Evolutionary conservation across 2,797 vertebrate species (phyloP), one percentile per base, ranked within the genome.

Genomic region (Acomys russatus): DNA sequence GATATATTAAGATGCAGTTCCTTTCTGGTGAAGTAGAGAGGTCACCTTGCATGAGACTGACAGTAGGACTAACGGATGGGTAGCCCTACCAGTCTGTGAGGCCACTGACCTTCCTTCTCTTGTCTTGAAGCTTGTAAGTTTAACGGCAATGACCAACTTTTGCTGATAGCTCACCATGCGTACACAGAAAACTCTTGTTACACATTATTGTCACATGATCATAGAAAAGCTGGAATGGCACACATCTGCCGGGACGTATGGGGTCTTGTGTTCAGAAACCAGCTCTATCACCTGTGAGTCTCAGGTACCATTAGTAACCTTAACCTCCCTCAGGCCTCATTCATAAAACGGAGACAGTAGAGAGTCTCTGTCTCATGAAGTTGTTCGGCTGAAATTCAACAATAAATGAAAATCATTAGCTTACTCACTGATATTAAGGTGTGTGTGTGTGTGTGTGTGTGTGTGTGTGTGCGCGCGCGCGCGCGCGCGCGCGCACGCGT

Each of bases 171-270:
- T 49, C 3, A 6, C 8, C 3, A 2, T 3, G 9, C 38, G 4
- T 6, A 49, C 28, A 3, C 35, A 3, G 18, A 44, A 85, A 51
- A 20, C 10, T 54, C 8, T 1, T 0, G 0, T 18, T 15, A 1
- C 0, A 0, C 12, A 1, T 18, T 59, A 1, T 18, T 59, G 44
- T 49, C 82, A 8, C 0, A 8, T 0, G 11, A 25, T 1, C 0
- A 33, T 4, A 22, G 9, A 44, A 66, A 44, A 20, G 25, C 30
- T 30, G 3, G 0, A 0, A 11, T 17, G 61, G 44, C 9, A 0
- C 7, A 9, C 49, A 6, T 4, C 1, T 1, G 59, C 25, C 35
- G 61, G 82, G 33, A 20, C 4, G 0, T 6, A 2, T 33, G 70
- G n/a, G 82, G 4, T 0, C 1, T 1, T 14, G 90, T 20, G 30